These are phyloP conservation scores for Geotrupes spiniger DNA, from an alignment of 2,888 invertebrate species.

Conservation along the genomic window DNA sequence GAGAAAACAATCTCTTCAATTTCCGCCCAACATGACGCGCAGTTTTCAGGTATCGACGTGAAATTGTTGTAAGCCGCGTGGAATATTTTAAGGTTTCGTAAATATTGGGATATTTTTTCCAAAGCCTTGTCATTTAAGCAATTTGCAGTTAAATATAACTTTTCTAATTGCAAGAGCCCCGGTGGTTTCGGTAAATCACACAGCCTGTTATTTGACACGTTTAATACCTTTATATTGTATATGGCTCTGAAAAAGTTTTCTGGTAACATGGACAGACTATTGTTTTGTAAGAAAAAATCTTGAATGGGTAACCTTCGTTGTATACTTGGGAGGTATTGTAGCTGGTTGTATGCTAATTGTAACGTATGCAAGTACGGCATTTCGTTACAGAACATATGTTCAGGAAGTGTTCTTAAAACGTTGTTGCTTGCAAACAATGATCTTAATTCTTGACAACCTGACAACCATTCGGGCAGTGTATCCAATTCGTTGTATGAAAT, in stretches of 20 bases:
- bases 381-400: conserved; percentile 72
- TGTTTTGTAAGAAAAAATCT: conserved; percentile 74
- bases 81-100: conserved; percentile 66
- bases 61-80: conserved; percentile 80
- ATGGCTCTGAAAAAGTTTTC: conserved; percentile 72
- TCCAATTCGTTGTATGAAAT: conserved; percentile 75
- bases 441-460: conserved; percentile 67
- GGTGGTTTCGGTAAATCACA: conserved; percentile 62
- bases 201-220: conserved; percentile 76
- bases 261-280: conserved; percentile 71
- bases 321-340: conserved; percentile 70
- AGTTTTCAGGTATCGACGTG: conserved; percentile 69
- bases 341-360: conserved; percentile 75
- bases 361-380: conserved; percentile 69
- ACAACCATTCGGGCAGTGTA: conserved; percentile 73
- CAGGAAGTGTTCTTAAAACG: conserved; percentile 65
- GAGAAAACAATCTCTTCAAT: conserved; percentile 80
- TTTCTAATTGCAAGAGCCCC: conserved; percentile 62
- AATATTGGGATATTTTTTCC: conserved; percentile 59
- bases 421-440: conserved; percentile 76
- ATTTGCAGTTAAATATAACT: conserved; percentile 72
- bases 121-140: conserved; percentile 64
- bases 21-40: conserved; percentile 72
- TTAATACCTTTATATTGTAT: conserved; percentile 64
- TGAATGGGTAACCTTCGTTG: conserved; percentile 65